phyloP scores from a whole-genome alignment of 2,797 vertebrate genomes.

The Pogonophryne albipinna region DNA sequence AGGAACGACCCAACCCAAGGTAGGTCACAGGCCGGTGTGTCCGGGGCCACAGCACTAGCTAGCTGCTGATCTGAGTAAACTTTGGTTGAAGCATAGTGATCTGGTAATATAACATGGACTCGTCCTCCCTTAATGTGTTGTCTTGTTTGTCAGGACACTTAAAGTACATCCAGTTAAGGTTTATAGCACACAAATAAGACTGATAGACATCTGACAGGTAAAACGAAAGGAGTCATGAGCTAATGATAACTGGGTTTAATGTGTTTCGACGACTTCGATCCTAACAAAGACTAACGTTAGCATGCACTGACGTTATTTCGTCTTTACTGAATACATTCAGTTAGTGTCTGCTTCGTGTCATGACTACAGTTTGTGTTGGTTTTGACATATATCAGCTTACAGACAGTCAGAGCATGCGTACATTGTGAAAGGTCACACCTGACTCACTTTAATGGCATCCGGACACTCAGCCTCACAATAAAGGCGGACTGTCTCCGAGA shows the following conservation, averaged over 20 bases:
- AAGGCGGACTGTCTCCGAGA: not conserved
- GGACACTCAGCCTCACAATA: not conserved
- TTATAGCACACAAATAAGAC: not conserved
- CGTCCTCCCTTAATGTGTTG: not conserved
- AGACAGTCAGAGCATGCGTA: not conserved
- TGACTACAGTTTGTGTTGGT: accelerated
- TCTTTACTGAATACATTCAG: not conserved
- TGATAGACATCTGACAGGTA: not conserved
- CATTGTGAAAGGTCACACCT: slow-evolving; percentile 54
- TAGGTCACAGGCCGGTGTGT: slow-evolving; percentile 35
- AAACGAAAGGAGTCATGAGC: too few relatives aligned
- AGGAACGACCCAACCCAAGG: slow-evolving; percentile 54
- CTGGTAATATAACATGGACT: not conserved
- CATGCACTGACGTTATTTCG: not conserved
- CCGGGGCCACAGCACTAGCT: not conserved
- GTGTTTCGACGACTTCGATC: too few relatives aligned
- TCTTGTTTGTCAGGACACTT: not conserved
- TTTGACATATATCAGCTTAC: not conserved
- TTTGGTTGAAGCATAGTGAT: not conserved
- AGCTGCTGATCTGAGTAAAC: not conserved
- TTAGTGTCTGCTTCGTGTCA: not conserved
- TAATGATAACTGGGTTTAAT: not conserved
- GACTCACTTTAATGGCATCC: not conserved
- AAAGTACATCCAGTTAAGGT: not conserved
- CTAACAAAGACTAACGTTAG: not conserved